phyloP scores from a whole-genome alignment of 2,113 vertebrate genomes.

The Arenaria interpres region DNA sequence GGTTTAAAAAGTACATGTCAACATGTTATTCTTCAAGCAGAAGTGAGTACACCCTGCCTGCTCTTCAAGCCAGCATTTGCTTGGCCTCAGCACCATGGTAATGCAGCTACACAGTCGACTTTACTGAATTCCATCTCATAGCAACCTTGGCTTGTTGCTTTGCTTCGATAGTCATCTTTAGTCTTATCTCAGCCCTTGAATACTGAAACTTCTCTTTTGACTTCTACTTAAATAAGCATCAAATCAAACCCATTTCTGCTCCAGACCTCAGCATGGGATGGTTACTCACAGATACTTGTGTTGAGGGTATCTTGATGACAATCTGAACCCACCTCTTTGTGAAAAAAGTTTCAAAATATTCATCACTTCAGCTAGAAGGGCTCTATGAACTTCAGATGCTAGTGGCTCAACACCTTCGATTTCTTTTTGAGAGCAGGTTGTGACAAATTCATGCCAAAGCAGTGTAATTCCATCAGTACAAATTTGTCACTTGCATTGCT shows the following conservation, averaged over 20 bases:
- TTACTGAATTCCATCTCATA: neutral
- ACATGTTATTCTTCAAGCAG: neutral
- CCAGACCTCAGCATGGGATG: neutral
- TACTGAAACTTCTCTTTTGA: neutral
- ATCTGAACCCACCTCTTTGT: neutral
- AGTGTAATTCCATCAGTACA: neutral
- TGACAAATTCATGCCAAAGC: neutral
- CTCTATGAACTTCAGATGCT: neutral
- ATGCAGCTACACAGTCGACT: neutral
- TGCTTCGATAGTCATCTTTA: neutral
- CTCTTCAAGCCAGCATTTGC: constrained; percentile 11
- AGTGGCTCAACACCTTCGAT: neutral
- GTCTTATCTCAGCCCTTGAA: neutral
- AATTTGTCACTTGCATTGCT: neutral
- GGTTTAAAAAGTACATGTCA: neutral
- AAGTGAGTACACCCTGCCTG: neutral
- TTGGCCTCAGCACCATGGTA: constrained; percentile 6
- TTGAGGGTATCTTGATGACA: neutral
- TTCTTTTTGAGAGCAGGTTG: neutral
- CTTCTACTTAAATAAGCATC: neutral
- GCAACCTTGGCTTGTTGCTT: neutral
- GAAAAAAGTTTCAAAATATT: neutral
- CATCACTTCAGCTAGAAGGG: neutral
- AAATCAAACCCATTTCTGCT: neutral
- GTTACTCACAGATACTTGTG: neutral